Evolutionary conservation across 2,888 invertebrate species (phyloP).

Genomic region (Baronia brevicornis): DNA sequence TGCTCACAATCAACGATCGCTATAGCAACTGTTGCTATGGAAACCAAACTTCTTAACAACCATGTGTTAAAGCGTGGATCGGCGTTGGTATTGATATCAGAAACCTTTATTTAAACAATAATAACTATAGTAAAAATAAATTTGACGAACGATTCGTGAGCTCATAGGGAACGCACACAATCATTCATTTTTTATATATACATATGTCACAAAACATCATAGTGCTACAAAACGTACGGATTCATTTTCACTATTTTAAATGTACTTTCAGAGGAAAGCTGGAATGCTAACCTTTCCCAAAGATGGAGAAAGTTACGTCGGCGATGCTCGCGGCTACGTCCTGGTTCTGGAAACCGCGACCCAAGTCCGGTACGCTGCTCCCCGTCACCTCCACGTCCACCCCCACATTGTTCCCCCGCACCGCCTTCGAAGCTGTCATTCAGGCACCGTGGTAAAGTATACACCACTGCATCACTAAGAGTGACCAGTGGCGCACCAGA

Average conservation of each 20-base stretch:
- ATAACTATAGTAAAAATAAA: no score
- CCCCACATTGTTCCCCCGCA: slow-evolving; percentile 67
- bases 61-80: no score
- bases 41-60: no score
- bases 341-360: slow-evolving; percentile 75
- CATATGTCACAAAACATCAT: no score
- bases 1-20: no score
- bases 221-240: no score
- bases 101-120: no score
- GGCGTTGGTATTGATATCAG: no score
- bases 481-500: slow-evolving; percentile 79
- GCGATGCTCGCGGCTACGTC: slow-evolving; percentile 81
- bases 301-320: slow-evolving; percentile 83
- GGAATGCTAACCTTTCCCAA: slow-evolving; percentile 85
- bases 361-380: slow-evolving; percentile 74
- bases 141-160: no score
- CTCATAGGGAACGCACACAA: no score
- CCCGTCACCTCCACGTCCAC: slow-evolving; percentile 70
- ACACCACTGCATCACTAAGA: slow-evolving; percentile 66
- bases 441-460: slow-evolving; percentile 67
- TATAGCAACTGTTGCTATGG: no score
- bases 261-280: slow-evolving; percentile 78
- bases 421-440: slow-evolving; percentile 64
- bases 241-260: slow-evolving; percentile 7
- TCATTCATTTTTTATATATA: no score